Evolutionary conservation across 2,888 invertebrate genomes (phyloP).

Genomic region (Labia minor): DNA sequence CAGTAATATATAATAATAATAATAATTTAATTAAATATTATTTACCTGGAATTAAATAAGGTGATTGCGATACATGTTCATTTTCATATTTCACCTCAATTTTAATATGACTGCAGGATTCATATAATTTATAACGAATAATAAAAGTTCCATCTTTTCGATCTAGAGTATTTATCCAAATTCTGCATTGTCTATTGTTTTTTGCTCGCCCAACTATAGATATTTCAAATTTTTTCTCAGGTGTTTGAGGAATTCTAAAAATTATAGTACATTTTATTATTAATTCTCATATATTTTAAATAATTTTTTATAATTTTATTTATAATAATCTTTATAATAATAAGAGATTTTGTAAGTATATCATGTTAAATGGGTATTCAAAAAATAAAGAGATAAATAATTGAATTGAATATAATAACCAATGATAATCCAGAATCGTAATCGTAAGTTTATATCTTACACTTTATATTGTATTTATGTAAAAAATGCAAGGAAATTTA

Average conservation of each 20-base stretch:
- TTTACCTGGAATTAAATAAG: constrained; percentile 52
- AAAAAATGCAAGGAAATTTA: too few relatives aligned
- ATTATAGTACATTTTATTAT: too few relatives aligned
- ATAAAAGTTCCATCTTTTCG: constrained; percentile 75
- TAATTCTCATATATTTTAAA: too few relatives aligned
- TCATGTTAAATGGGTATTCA: too few relatives aligned
- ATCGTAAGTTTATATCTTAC: too few relatives aligned
- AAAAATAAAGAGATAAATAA: too few relatives aligned
- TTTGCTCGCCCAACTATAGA: constrained; percentile 47
- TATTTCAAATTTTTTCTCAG: constrained; percentile 39
- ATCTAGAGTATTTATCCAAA: constrained; percentile 67
- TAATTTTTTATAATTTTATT: too few relatives aligned
- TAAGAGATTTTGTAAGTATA: too few relatives aligned
- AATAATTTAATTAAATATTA: constrained; percentile 19
- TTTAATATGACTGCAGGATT: constrained; percentile 58
- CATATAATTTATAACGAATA: constrained; percentile 68
- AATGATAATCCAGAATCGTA: too few relatives aligned
- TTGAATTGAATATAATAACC: too few relatives aligned
- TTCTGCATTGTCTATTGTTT: constrained; percentile 49
- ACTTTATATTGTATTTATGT: too few relatives aligned
- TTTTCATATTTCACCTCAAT: constrained; percentile 56
- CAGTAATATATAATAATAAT: neutral
- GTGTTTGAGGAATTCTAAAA: constrained; percentile 31
- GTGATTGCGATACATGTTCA: constrained; percentile 51
- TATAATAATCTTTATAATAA: too few relatives aligned